phyloP scores from a whole-genome alignment of 2,797 vertebrate species.

The Microctenopoma stevenorrisi region DNA sequence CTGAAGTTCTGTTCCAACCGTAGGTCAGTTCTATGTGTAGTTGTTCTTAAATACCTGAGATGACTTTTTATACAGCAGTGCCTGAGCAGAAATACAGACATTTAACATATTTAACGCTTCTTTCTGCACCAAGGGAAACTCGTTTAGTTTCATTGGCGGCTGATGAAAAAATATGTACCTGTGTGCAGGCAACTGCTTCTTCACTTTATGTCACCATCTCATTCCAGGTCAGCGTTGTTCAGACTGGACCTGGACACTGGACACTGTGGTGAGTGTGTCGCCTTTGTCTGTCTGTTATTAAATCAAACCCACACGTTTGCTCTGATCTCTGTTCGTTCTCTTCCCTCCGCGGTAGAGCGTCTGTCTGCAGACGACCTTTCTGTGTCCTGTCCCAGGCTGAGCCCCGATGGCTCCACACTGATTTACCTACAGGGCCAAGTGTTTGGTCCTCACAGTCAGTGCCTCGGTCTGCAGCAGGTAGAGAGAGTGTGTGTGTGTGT shows the following conservation, averaged over 20 bases:
- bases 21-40: constrained; percentile 62
- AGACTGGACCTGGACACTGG: constrained; percentile 73
- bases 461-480: constrained; percentile 83
- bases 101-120: neutral
- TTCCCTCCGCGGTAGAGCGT: constrained; percentile 68
- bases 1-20: constrained; percentile 87
- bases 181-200: neutral
- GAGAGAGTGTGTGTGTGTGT: neutral
- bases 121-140: neutral
- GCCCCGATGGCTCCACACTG: constrained; percentile 80
- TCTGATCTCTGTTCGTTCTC: neutral
- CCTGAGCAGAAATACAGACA: neutral
- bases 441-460: constrained; percentile 87
- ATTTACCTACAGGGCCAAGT: constrained; percentile 83
- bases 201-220: neutral
- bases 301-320: neutral
- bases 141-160: too few relatives aligned
- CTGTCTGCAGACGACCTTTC: constrained; percentile 78
- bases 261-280: constrained; percentile 78
- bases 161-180: too few relatives aligned
- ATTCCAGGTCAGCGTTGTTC: constrained; percentile 82
- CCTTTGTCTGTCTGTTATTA: constrained; percentile 1
- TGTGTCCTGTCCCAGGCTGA: constrained; percentile 82
- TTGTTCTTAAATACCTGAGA: too few relatives aligned
- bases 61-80: neutral